Base-by-base conservation (phyloP, 2,888 invertebrate species). In the Thereva nobilitata region DNA sequence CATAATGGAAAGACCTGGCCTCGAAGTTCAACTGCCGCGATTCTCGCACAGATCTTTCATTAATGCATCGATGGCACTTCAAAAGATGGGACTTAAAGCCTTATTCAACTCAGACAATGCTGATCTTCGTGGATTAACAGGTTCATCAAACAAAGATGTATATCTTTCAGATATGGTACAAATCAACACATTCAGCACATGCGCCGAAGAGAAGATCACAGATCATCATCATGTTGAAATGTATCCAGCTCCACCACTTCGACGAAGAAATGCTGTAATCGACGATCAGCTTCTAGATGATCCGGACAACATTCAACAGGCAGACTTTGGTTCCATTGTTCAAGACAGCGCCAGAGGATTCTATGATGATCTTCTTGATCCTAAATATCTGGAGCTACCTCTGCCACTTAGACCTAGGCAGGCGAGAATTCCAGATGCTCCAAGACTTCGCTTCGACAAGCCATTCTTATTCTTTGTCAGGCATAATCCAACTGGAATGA, bases 401-500 rank as follows among this genome's bases (percentile, higher is more conserved):
- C 76, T 90, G 59, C 87, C 89, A 12, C 79, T 89, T 38, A 82
- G 90, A 66, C 90, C 90, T 2, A 82, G 90, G 72, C 90, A 90
- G 73, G 89, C 89, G 3, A 83, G 89, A 41, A 80, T 89, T 9
- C 89, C 89, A 0, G 87, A 91, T 57, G 83, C 84, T 12, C 91
- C 90, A 4, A 84, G 93, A 76, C 83, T 95, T 76, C 87, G 91
- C 74, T 90, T 93, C 77, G 93, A 95, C 75, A 85, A 93, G 76
- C 94, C 94, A 0, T 95, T 95, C 84, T 83, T 95, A 37, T 95
- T 91, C 79, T 90, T 93, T 73, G 91, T 94, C 9, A 85, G 94
- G 76, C 94, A 95, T 80, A 94, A 94, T 80, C 94, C 93, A 1
- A 90, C 93, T n/a, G 94, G 94, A 69, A 86, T 94, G 83, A 91